Conservation (phyloP, 2,113 vertebrate species). For the Psittacara wagleri region DNA sequence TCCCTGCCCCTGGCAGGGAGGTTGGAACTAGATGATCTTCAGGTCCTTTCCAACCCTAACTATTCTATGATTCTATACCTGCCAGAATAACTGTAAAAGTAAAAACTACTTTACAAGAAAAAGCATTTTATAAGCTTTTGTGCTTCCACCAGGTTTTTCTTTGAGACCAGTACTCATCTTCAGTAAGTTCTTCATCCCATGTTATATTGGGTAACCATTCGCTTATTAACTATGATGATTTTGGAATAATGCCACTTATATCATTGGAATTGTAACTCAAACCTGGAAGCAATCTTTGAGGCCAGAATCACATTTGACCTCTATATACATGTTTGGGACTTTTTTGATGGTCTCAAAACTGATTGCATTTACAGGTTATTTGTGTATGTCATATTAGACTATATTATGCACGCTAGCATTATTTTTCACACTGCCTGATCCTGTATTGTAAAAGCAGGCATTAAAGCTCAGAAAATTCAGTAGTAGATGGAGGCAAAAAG, state of each 20-base stretch:
- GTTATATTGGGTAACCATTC: not conserved
- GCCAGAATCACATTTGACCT: not conserved
- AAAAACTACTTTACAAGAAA: not conserved
- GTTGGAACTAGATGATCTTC: too few relatives aligned
- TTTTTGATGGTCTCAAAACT: not conserved
- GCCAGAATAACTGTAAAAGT: not conserved
- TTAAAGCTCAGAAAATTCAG: not conserved
- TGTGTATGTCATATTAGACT: not conserved
- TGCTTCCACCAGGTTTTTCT: not conserved
- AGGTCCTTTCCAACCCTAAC: too few relatives aligned
- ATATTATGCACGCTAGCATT: not conserved
- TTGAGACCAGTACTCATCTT: not conserved
- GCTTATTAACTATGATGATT: not conserved
- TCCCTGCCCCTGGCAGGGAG: too few relatives aligned
- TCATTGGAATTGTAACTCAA: not conserved
- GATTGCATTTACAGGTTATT: accelerated
- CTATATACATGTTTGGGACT: not conserved
- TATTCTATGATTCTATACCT: not conserved
- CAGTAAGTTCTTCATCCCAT: not conserved
- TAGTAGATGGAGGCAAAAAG: not conserved
- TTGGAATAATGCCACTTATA: not conserved
- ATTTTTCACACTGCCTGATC: not conserved
- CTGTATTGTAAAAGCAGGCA: not conserved
- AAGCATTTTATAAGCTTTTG: not conserved
- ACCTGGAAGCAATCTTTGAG: not conserved